Percentiles rank a stretch among this genome's conserved stretches.
phyloP scores from a whole-genome alignment of 2,888 invertebrate species.

The Frankliniella intonsa region DNA sequence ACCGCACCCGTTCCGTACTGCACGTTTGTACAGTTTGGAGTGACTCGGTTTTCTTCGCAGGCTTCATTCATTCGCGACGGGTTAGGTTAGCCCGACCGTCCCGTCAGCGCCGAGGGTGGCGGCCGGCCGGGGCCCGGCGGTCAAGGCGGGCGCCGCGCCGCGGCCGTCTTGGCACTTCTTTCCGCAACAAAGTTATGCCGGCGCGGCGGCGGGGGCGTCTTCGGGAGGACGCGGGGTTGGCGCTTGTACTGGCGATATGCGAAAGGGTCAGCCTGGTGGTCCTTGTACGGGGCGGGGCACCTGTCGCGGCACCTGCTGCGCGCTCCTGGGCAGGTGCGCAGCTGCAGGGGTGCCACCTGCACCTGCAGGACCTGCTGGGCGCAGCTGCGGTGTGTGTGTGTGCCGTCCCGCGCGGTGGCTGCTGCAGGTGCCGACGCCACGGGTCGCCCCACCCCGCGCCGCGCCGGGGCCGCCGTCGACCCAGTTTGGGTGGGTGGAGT shows the following conservation, averaged over 20 bases:
- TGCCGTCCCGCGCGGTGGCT: background rate
- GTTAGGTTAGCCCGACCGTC: too few species aligned
- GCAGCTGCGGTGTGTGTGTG: background rate
- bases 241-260: too few species aligned
- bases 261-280: too few species aligned
- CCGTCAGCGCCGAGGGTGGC: too few species aligned
- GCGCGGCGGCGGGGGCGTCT: too few species aligned
- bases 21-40: background rate
- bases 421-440: background rate
- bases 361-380: background rate
- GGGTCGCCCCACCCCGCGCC: background rate
- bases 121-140: too few species aligned
- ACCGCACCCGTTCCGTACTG: too few species aligned
- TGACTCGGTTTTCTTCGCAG: background rate
- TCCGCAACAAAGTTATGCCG: too few species aligned
- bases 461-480: background rate
- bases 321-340: background rate
- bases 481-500: constrained; percentile 11
- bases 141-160: background rate
- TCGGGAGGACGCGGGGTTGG: too few species aligned
- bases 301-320: background rate
- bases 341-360: background rate
- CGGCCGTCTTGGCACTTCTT: too few species aligned
- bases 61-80: background rate
- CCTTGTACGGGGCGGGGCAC: background rate